phyloP scores from a whole-genome alignment of 2,888 invertebrate genomes.

The Lingula anatina region DNA sequence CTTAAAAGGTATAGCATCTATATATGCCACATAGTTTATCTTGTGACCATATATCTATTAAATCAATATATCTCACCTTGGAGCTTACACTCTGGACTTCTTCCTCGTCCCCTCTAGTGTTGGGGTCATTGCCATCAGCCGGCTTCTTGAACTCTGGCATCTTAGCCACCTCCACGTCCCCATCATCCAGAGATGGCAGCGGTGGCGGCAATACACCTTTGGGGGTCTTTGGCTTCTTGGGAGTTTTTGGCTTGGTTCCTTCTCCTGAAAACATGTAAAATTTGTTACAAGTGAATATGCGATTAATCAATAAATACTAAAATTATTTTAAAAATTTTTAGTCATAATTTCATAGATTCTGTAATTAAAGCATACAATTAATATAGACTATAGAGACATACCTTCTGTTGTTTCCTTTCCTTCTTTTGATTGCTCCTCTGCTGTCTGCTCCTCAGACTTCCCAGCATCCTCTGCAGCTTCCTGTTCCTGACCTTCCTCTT shows the following conservation, averaged over 20 bases:
- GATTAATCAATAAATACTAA: too few relatives aligned
- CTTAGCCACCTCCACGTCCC: background rate
- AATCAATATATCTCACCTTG: too few relatives aligned
- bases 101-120: constrained; percentile 10
- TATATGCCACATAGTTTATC: too few relatives aligned
- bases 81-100: too few relatives aligned
- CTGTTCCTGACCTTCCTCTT: constrained; percentile 1
- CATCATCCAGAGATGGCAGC: background rate
- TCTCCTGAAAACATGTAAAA: too few relatives aligned
- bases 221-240: background rate
- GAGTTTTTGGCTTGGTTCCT: too few relatives aligned
- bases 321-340: too few relatives aligned
- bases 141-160: background rate
- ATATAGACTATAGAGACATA: background rate
- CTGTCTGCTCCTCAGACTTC: background rate
- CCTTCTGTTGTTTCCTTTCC: background rate
- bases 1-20: too few relatives aligned
- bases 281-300: too few relatives aligned
- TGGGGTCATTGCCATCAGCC: background rate
- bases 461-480: constrained; percentile 2
- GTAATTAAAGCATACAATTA: too few relatives aligned
- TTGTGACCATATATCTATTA: too few relatives aligned
- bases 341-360: too few relatives aligned
- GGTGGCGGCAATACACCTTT: background rate
- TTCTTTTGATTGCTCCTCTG: background rate